phyloP scores from a whole-genome alignment of 1,140 invertebrate genomes.

The Calephelis virginiensis region DNA sequence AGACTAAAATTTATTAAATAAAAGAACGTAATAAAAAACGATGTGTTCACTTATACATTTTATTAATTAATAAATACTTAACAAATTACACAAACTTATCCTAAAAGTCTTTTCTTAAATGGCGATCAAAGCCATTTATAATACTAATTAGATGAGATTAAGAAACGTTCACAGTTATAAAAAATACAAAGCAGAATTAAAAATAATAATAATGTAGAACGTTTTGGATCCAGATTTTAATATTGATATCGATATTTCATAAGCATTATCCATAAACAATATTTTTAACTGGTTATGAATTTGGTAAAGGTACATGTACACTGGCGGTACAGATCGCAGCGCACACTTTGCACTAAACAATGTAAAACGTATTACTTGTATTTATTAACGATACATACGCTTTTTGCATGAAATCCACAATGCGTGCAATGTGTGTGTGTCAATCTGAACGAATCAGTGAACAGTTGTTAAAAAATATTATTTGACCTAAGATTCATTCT shows the following conservation, averaged over 20 bases:
- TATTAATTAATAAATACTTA: constrained; percentile 17
- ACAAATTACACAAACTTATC: constrained; percentile 5
- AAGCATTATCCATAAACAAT: not conserved
- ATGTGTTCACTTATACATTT: not conserved
- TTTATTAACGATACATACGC: not conserved
- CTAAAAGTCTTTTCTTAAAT: constrained; percentile 19
- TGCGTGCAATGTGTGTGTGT: not conserved
- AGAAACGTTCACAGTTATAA: constrained; percentile 6
- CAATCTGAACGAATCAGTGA: not conserved
- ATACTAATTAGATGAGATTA: constrained; percentile 17
- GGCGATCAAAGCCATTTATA: constrained; percentile 16
- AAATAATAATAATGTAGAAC: not conserved
- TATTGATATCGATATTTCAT: not conserved
- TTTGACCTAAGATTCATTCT: not conserved
- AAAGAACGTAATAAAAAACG: not conserved
- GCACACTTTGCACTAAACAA: not conserved
- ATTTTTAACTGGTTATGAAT: not conserved
- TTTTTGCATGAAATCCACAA: not conserved
- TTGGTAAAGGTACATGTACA: not conserved
- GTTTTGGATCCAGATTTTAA: not conserved
- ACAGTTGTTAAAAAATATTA: not conserved
- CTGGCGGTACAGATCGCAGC: constrained; percentile 1
- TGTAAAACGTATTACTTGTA: not conserved
- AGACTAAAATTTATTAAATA: not conserved
- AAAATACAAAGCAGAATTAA: not conserved